Base-by-base conservation (phyloP, 2,113 vertebrate species). In the Coptodon bakossiorum region DNA sequence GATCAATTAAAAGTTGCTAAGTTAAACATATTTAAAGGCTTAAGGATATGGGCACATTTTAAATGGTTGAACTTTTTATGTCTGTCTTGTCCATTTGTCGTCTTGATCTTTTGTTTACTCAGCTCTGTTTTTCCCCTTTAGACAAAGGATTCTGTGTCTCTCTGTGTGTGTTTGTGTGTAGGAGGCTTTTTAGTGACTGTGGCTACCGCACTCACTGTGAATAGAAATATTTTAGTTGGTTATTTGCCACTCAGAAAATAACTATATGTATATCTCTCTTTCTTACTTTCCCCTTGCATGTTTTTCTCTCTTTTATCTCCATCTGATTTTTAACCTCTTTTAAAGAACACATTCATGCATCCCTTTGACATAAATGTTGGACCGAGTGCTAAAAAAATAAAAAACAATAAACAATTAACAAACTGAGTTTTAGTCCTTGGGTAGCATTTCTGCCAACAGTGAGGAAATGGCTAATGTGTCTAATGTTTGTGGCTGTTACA, bases 211-310 rank as follows among this genome's bases (percentile, higher is more conserved):
- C 71, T 80, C 22, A 9, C 48, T 53, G 66, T 61, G 57, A 82
- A 34, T 11, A 66, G 3, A 88, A 81, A 87, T 87, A 80, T 88
- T 91, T 84, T 13, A 50, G 79, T 92, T 91, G 89, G 80, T 27
- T 19, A 54, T 81, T 38, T 68, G 68, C 85, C 87, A 87, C 24
- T 31, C 2, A 82, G 76, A 66, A 59, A 19, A 63, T 13, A 87
- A 76, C 36, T 71, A 80, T 31, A 86, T 29, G 59, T 38, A 66
- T 66, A 38, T 66, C 50, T 53, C 10, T 59, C 19, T 61, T 13
- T 86, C 79, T 59, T 52, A 57, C n/a, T 45, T 79, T 57, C 4
- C 54, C 9, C 31, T 13, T 78, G 8, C 38, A 7, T 71, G 16
- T 40, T 22, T 16, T 24, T 61, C 31, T 78, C 34, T 61, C 31